These are phyloP conservation scores for Jacana jacana DNA, from an alignment of 2,113 vertebrate genomes.

Conservation along the genomic window DNA sequence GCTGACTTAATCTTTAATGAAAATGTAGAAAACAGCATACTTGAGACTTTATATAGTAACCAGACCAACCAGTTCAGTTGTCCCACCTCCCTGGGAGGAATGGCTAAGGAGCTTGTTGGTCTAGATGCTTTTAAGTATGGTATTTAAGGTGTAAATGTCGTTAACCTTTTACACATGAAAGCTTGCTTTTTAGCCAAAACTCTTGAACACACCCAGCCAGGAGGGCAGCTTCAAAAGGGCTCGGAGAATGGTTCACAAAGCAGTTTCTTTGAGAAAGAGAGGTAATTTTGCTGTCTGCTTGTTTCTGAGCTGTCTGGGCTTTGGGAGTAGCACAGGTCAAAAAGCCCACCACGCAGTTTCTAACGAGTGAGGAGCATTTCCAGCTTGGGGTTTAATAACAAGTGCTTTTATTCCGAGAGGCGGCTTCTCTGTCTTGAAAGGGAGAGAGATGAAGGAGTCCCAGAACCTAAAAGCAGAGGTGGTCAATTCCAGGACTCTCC, in stretches of 20 bases:
- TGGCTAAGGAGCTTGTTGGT: constrained; percentile 12
- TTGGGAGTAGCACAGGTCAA: neutral
- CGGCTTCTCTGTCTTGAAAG: neutral
- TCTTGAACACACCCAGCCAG: neutral
- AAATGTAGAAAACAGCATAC: neutral
- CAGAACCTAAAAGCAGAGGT: neutral
- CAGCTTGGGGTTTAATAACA: neutral
- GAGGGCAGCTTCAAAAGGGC: neutral
- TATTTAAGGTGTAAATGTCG: neutral
- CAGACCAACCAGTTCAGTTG: neutral
- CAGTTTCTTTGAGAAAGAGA: neutral
- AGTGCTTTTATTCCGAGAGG: neutral
- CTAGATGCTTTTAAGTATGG: neutral
- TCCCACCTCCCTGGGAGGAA: constrained; percentile 5
- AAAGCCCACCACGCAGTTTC: neutral
- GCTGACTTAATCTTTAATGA: constrained; percentile 23
- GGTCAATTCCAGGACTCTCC: neutral
- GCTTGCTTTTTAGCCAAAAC: neutral
- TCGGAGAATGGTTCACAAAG: neutral
- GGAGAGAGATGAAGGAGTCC: neutral
- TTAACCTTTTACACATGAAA: neutral
- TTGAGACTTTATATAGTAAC: constrained; percentile 17
- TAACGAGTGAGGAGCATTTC: accelerated
- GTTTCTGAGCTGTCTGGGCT: neutral
- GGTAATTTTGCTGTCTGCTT: neutral